Base-by-base conservation (phyloP, 2,797 vertebrate species). In the Kryptolebias ocellatus region DNA sequence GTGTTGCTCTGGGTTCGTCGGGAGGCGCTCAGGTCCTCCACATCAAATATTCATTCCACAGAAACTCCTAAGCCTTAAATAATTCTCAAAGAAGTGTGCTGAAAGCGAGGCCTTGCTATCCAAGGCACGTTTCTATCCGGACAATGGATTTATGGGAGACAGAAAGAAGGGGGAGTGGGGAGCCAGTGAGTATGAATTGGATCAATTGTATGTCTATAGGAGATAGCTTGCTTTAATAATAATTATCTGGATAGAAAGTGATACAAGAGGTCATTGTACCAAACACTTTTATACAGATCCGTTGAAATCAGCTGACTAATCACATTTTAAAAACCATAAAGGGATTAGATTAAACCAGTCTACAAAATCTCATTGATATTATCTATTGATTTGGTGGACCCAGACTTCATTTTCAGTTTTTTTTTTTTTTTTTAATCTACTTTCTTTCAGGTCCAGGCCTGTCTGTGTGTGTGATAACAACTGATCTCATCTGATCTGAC, bases 31-130 rank as follows among this genome's bases (percentile, higher is more conserved):
- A 89, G 91, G 93, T 92, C 90, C 92, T 92, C 77, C 63, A 69
- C 90, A 94, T 95, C 92, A 94, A 95, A 95, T 94, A 95, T 95
- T 94, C 76, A 94, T 94, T 80, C 78, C 86, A 80, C 90, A 93
- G 92, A 92, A 94, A 93, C 90, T 93, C 90, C 90, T 91, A 84
- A 88, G 90, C 87, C 84, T 94, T 95, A 91, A 95, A 95, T 94
- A 94, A 95, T 94, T 95, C 93, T 94, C 91, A 94, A 93, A 93
- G 94, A 94, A 91, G 87, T 88, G 87, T 62, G 74, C 83, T 59
- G 70, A 90, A 90, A 93, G 88, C 65, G 34, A 86, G 74, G 74
- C 82, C 78, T 94, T 93, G 87, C 86, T 85, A 94, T 76, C 89
- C 92, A 31, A 76, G 87, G 87, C 93, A 93, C 91, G 92, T 92